phyloP scores from a whole-genome alignment of 1,140 invertebrate genomes.

The Carposina sasakii region DNA sequence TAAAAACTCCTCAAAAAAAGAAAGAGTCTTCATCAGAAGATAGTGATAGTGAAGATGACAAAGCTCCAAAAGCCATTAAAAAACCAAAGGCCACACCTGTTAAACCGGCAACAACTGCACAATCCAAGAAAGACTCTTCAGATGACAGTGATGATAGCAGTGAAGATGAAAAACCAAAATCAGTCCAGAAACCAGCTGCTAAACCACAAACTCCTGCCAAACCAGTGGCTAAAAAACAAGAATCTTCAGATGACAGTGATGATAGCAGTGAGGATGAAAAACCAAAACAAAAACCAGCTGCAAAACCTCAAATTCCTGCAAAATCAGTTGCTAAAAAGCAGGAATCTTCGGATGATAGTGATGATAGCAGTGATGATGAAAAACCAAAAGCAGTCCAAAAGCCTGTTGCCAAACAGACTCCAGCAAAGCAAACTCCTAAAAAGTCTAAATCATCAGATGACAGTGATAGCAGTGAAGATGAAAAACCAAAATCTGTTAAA shows the following conservation, averaged over 20 bases:
- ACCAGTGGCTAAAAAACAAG: conserved; percentile 23
- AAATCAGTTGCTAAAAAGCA: conserved; percentile 21
- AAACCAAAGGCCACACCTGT: conserved; percentile 18
- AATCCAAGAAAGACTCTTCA: conserved; percentile 28
- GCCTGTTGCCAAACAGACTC: conserved; percentile 12
- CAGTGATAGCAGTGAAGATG: conserved; percentile 14
- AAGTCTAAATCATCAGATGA: conserved; percentile 14
- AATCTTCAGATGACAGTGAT: conserved; percentile 36
- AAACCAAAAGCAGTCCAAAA: conserved; percentile 11
- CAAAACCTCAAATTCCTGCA: conserved; percentile 10
- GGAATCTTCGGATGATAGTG: conserved; percentile 38
- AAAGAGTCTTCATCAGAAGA: conserved; percentile 24
- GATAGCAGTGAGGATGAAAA: conserved; percentile 37
- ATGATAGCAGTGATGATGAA: conserved; percentile 36
- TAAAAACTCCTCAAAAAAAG: conserved; percentile 8
- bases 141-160: conserved; percentile 31
- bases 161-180: conserved; percentile 27
- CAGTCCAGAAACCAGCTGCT: conserved; percentile 19
- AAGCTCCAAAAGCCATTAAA: conserved; percentile 14
- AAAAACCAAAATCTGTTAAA: conserved; percentile 7
- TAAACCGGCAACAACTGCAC: conserved; percentile 26
- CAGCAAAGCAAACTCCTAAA: conserved; percentile 9
- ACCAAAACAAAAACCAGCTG: conserved; percentile 19
- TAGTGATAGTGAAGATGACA: conserved; percentile 10
- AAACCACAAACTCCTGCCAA: conserved; percentile 17